phyloP scores from a whole-genome alignment of 2,888 invertebrate genomes.

The Temnothorax rugatulus region DNA sequence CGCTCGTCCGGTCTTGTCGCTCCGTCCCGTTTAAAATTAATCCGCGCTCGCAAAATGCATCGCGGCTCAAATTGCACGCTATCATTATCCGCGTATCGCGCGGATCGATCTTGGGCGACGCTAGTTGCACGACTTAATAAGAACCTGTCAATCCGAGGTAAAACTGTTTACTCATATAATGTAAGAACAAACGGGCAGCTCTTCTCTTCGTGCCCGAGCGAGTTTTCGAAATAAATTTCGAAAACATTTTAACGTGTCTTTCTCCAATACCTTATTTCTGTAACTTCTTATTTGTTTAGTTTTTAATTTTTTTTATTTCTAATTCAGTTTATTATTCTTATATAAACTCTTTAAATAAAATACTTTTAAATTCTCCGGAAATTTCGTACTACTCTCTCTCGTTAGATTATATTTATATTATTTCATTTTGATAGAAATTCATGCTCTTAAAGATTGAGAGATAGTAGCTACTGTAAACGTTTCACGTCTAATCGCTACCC shows the following conservation, averaged over 20 bases:
- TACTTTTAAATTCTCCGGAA: background rate
- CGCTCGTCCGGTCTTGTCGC: slow-evolving; percentile 24
- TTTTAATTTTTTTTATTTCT: background rate
- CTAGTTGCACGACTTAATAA: slow-evolving; percentile 21
- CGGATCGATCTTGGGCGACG: background rate
- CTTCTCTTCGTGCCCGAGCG: background rate
- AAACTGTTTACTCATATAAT: slow-evolving; percentile 17
- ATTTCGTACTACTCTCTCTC: too few species aligned
- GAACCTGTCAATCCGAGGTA: background rate
- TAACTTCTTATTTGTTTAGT: background rate
- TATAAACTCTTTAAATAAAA: background rate
- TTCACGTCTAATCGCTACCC: slow-evolving; percentile 16
- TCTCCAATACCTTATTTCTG: background rate
- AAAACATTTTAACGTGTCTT: background rate
- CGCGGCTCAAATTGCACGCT: slow-evolving; percentile 59
- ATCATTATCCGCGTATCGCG: slow-evolving; percentile 34
- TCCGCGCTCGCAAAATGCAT: slow-evolving; percentile 43
- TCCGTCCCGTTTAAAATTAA: slow-evolving; percentile 9
- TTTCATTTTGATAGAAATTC: slow-evolving; percentile 7
- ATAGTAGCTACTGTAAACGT: slow-evolving; percentile 6
- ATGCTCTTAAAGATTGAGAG: slow-evolving; percentile 16
- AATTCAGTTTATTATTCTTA: background rate
- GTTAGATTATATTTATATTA: background rate
- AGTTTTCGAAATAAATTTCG: background rate
- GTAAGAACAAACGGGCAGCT: background rate